Base-by-base conservation (phyloP, 2,888 invertebrate genomes). In the Aphelenchoides bicaudatus region DNA sequence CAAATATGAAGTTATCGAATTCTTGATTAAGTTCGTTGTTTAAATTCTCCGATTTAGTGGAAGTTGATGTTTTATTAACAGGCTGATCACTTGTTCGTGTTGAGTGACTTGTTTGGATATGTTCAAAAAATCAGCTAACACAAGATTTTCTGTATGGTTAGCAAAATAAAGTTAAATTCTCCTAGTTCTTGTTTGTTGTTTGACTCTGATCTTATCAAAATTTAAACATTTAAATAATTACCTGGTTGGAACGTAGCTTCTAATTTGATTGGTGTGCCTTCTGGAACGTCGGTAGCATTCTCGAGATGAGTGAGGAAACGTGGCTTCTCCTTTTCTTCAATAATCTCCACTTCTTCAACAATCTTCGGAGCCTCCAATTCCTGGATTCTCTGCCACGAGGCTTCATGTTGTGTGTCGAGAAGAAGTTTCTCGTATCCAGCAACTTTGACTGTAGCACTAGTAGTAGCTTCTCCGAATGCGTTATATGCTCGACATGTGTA, bases 201-300 rank as follows among this genome's bases (percentile, higher is more conserved):
- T n/a, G n/a, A n/a, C n/a, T n/a, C n/a, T n/a, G n/a, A n/a, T n/a
- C n/a, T n/a, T n/a, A n/a, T n/a, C n/a, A n/a, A n/a, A n/a, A n/a
- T n/a, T n/a, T n/a, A n/a, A n/a, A n/a, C n/a, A n/a, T n/a, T n/a
- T n/a, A n/a, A n/a, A n/a, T n/a, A n/a, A n/a, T n/a, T n/a, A n/a
- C n/a, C n/a, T n/a, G 93, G 93, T 78, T 92, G 92, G n/a, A 92
- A 85, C 23, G 91, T 86, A n/a, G 91, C 91, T 82, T 92, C 92
- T 79, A 93, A 90, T 81, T 92, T 91, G 60, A 88, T 90, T 2
- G 91, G 89, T 82, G 90, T 89, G 78, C 90, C 90, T 82, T 93
- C 92, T 6, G 67, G 86, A 68, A 91, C 88, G 39, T 76, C 68
- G 72, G 91, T 91, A 68, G 91, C 88, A 75, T 91, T 91, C 80